A percentile compares a stretch with the other conserved stretches of the same genome.
These are phyloP conservation scores for Chamaea fasciata DNA, from an alignment of 2,113 vertebrate genomes.

Conservation along the genomic window DNA sequence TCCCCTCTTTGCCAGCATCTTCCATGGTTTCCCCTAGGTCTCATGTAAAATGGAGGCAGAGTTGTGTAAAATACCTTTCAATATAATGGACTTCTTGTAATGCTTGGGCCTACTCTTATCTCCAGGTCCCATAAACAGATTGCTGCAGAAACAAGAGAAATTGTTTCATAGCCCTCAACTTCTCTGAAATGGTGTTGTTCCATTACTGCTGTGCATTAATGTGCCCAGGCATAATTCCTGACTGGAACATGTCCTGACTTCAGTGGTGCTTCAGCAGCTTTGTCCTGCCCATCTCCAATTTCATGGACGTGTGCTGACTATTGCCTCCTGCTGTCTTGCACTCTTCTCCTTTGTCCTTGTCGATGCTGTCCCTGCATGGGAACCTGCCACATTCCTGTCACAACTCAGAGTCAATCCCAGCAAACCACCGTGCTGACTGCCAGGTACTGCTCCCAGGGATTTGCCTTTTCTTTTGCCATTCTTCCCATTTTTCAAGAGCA, in stretches of 20 bases:
- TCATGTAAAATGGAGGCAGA: background rate
- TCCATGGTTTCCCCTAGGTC: background rate
- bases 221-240: background rate
- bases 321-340: background rate
- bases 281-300: background rate
- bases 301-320: background rate
- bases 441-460: background rate
- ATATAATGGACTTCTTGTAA: accelerated
- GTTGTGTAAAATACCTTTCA: background rate
- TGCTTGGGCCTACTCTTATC: background rate
- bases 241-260: background rate
- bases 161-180: accelerated
- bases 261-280: background rate
- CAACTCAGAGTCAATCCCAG: background rate
- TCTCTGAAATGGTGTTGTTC: background rate
- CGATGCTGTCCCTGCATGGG: background rate
- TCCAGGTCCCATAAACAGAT: background rate
- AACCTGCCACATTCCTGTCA: background rate
- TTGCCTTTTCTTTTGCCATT: background rate
- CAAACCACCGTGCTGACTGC: background rate
- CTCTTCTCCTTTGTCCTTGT: background rate
- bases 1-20: background rate
- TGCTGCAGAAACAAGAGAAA: background rate
- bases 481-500: background rate
- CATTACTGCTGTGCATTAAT: background rate